Evolutionary conservation across 1,140 invertebrate species (phyloP).

Genomic region (Papilio polytes): DNA sequence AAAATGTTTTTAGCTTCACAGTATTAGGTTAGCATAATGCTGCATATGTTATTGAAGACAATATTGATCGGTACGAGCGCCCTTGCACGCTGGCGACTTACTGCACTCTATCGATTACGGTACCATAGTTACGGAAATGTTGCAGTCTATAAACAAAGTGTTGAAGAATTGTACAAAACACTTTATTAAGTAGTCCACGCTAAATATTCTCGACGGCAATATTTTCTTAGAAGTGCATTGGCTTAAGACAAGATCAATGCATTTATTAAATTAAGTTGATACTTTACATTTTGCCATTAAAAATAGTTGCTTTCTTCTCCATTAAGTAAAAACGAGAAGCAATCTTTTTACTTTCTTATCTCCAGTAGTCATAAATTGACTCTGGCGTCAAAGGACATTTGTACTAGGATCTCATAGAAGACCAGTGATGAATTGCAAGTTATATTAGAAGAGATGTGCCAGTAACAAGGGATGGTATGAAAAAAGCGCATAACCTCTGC

Average conservation of each 20-base stretch:
- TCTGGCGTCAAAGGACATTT: background rate
- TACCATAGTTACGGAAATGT: background rate
- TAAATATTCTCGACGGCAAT: background rate
- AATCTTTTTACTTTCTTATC: background rate
- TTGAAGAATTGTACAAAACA: background rate
- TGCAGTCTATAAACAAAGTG: constrained; percentile 2
- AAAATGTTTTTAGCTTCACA: background rate
- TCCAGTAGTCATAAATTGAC: background rate
- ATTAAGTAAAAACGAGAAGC: background rate
- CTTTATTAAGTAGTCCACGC: background rate
- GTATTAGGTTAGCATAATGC: constrained; percentile 21
- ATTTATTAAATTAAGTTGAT: too few relatives aligned
- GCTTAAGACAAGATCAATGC: too few relatives aligned
- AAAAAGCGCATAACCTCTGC: background rate
- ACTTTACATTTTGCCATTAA: too few relatives aligned
- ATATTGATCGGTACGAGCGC: constrained; percentile 9
- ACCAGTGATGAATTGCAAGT: background rate
- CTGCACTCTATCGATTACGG: constrained; percentile 14
- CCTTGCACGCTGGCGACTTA: background rate
- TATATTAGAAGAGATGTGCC: background rate
- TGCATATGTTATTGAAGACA: background rate
- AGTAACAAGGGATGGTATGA: background rate
- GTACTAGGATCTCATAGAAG: constrained; percentile 1
- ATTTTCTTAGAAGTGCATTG: background rate
- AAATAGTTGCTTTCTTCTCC: background rate